Evolutionary conservation across 2,113 vertebrate genomes (phyloP).

Genomic region (Bambusicola thoracicus): DNA sequence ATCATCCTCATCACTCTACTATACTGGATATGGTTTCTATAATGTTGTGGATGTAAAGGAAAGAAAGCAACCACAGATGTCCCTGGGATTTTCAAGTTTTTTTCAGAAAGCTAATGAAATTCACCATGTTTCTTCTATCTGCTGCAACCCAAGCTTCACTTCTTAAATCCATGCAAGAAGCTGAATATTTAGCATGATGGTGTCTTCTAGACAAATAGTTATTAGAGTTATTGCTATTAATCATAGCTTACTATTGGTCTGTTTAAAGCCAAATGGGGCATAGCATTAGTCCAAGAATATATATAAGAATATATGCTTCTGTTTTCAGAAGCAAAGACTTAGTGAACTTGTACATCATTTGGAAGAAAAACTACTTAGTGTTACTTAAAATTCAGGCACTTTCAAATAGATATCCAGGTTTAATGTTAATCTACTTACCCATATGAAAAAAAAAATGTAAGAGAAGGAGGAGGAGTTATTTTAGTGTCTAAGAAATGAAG

Average conservation of each 20-base stretch:
- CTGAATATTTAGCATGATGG: slow-evolving; percentile 34
- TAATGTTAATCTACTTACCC: neutral
- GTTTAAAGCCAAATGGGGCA: neutral
- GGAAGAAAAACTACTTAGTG: neutral
- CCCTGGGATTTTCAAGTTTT: slow-evolving; percentile 19
- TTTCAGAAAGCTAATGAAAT: slow-evolving; percentile 51
- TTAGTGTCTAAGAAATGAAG: neutral
- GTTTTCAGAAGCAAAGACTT: neutral
- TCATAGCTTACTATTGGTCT: neutral
- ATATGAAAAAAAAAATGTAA: neutral
- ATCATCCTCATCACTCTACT: neutral
- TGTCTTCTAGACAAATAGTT: slow-evolving; percentile 25
- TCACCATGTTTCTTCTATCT: slow-evolving; percentile 51
- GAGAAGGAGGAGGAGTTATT: neutral
- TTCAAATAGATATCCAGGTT: neutral
- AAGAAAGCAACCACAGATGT: slow-evolving; percentile 39
- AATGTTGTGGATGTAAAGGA: neutral
- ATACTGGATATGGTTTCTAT: neutral
- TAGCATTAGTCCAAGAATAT: neutral
- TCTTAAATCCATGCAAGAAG: slow-evolving; percentile 21
- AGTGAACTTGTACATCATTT: neutral
- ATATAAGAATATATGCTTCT: slow-evolving; percentile 27
- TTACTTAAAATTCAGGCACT: neutral
- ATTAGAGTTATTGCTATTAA: slow-evolving; percentile 23
- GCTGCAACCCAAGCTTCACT: slow-evolving; percentile 3